Evolutionary conservation across 2,888 invertebrate species (phyloP).

Genomic region (Erebia palarica): DNA sequence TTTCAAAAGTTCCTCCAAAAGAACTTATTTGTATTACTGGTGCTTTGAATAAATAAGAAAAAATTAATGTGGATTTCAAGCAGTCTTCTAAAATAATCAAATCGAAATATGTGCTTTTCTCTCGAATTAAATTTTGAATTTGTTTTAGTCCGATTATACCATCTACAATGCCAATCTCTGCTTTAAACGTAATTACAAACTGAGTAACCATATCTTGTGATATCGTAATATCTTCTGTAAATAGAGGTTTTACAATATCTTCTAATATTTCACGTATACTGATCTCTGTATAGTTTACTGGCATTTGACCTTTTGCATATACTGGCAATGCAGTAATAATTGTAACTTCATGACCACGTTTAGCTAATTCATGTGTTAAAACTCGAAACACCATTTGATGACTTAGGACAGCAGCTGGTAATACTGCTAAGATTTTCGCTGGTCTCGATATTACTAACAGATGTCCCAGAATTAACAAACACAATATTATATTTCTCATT

Average conservation of each 20-base stretch:
- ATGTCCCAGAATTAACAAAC: neutral
- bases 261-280: conserved; percentile 54
- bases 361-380: conserved; percentile 62
- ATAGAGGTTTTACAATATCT: conserved; percentile 25
- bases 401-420: conserved; percentile 67
- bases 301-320: conserved; percentile 49
- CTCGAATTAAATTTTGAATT: conserved; percentile 43
- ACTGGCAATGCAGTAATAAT: conserved; percentile 67
- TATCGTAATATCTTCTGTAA: neutral
- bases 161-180: conserved; percentile 25
- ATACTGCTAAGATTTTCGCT: conserved; percentile 60
- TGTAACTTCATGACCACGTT: conserved; percentile 69
- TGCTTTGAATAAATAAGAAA: conserved; percentile 38
- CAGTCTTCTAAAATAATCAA: conserved; percentile 36
- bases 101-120: conserved; percentile 33
- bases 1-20: conserved; percentile 33
- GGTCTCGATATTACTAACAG: conserved; percentile 33
- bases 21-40: conserved; percentile 42
- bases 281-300: conserved; percentile 64
- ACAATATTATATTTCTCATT: neutral
- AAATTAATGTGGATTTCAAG: conserved; percentile 27
- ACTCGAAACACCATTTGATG: conserved; percentile 70
- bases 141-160: conserved; percentile 41
- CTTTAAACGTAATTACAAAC: neutral
- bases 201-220: conserved; percentile 8